Evolutionary conservation across 2,888 invertebrate species (phyloP).

Genomic region (Ypsolopha scabrella): DNA sequence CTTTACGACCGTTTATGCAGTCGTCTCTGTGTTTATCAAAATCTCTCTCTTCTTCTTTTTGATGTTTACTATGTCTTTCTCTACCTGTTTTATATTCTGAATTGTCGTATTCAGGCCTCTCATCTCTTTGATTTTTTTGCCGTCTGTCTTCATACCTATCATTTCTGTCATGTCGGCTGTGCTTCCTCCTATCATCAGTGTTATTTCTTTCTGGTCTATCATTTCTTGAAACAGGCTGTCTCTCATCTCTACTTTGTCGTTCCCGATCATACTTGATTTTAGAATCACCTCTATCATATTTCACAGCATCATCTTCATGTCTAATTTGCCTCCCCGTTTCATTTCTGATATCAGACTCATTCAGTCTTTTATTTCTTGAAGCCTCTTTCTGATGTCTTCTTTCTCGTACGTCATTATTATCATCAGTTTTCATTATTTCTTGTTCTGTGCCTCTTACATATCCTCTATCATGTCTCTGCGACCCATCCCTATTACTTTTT

Average conservation of each 20-base stretch:
- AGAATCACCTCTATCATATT: background rate
- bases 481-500: too few species aligned
- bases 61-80: background rate
- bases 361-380: background rate
- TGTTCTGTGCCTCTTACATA: background rate
- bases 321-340: background rate
- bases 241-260: background rate
- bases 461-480: too few species aligned
- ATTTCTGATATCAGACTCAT: too few species aligned
- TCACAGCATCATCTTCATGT: background rate
- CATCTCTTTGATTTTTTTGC: background rate
- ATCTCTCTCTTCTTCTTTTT: background rate
- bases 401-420: background rate
- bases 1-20: background rate
- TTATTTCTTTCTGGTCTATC: conserved; percentile 3
- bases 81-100: background rate
- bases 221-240: background rate
- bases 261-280: background rate
- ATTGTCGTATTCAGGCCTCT: background rate
- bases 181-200: conserved; percentile 1
- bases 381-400: background rate
- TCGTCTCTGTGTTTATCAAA: background rate
- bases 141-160: conserved; percentile 7
- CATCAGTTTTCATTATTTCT: conserved; percentile 2
- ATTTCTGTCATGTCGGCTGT: conserved; percentile 6